These are phyloP conservation scores for Drosophila antonietae DNA, from an alignment of 2,888 invertebrate species.

Conservation along the genomic window DNA sequence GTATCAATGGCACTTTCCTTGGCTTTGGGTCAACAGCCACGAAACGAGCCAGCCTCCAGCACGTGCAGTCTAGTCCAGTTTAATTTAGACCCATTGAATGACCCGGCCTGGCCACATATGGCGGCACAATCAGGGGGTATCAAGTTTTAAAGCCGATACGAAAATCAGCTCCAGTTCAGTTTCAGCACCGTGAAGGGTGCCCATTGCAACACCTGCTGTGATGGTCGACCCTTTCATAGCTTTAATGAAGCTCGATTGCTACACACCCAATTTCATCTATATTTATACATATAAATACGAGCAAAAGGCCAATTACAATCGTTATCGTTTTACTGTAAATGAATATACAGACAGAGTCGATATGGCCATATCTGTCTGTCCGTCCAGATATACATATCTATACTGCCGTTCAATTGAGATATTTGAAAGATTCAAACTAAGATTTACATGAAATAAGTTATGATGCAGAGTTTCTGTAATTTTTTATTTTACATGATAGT, in stretches of 20 bases:
- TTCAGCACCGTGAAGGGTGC: constrained; percentile 14
- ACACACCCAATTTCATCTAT: not conserved
- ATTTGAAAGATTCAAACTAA: no score
- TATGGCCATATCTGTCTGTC: not conserved
- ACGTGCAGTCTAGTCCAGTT: constrained; percentile 4
- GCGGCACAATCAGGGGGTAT: constrained; percentile 2
- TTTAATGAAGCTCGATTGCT: constrained; percentile 26
- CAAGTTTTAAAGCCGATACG: constrained; percentile 36
- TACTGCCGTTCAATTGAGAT: no score
- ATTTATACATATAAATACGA: not conserved
- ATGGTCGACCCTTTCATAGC: constrained; percentile 45
- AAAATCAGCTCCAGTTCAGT: not conserved
- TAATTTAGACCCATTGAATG: not conserved
- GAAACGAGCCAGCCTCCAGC: constrained; percentile 5
- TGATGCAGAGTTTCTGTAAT: no score
- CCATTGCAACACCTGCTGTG: constrained; percentile 65
- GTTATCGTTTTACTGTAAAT: not conserved
- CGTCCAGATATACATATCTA: no score
- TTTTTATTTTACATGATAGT: no score
- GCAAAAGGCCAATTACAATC: not conserved
- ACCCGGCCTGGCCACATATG: constrained; percentile 7
- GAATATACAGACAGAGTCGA: no score
- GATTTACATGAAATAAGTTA: no score
- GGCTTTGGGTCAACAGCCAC: constrained; percentile 63
- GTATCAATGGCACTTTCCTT: constrained; percentile 58